These are phyloP conservation scores for Platycnemis pennipes DNA, from an alignment of 2,888 invertebrate genomes.

Conservation along the genomic window DNA sequence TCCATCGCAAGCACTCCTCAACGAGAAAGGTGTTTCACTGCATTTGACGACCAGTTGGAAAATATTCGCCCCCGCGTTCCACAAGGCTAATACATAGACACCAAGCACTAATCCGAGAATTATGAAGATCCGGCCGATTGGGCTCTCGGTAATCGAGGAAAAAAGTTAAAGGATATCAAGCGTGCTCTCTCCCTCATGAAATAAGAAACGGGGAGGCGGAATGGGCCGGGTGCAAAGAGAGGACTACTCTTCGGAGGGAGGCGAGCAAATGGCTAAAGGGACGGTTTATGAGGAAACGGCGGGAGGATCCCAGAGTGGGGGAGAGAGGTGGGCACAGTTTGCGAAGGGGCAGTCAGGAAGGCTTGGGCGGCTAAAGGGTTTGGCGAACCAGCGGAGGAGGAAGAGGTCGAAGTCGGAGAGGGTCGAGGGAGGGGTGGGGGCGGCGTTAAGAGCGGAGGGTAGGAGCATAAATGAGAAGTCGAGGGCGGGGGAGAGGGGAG, in stretches of 20 bases:
- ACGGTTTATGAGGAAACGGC: background rate
- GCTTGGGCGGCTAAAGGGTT: slow-evolving; percentile 75
- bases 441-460: slow-evolving; percentile 74
- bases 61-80: background rate
- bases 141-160: background rate
- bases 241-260: background rate
- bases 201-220: background rate
- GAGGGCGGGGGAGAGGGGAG: slow-evolving; percentile 49
- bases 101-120: background rate
- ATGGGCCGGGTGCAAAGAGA: background rate
- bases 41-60: background rate
- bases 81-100: background rate
- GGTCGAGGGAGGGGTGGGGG: background rate
- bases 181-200: background rate
- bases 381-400: background rate
- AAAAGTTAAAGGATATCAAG: background rate
- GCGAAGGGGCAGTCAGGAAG: slow-evolving; percentile 67
- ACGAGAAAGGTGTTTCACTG: background rate
- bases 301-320: background rate
- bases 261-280: background rate
- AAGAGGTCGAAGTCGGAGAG: background rate
- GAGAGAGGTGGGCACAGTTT: background rate
- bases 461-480: slow-evolving; percentile 69
- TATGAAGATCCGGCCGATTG: background rate
- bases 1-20: background rate